Evolutionary conservation across 2,113 vertebrate genomes (phyloP), one percentile per base, ranked within the genome.

Genomic region (Centrocercus urophasianus): DNA sequence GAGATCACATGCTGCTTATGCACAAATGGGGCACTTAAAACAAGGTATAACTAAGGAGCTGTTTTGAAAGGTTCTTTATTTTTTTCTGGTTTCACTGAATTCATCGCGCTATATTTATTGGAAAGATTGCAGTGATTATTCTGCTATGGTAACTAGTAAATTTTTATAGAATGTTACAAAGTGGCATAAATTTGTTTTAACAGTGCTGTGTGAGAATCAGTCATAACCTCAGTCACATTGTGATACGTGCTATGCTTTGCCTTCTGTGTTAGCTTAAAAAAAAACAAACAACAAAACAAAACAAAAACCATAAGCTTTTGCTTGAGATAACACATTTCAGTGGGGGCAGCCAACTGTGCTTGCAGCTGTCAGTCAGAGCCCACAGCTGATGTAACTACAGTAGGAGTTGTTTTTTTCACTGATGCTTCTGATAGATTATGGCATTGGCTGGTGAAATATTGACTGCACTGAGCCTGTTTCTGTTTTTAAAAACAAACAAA

Each of bases 231-330:
- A 56, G 52, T 82, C 0, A 0, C 67, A 75, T 84, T 84, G 57
- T 10, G 28, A 24, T 57, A 25, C 0, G 0, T 38, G 70, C 73
- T 0, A 0, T 11, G 17, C 28, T 69, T 82, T 11, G 45, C 59
- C 36, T 65, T 65, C 63, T 89, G 36, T 73, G 27, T 24, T 61
- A 43, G 67, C 43, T 79, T 78, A 64, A 79, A 78, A 82, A 14
- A 30, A 56, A 25, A 24, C 36, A 8, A 36, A 36, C 36, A 36
- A 36, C 38, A 38, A 38, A 38, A 38, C 38, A 25, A 7, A 5
- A 56, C 13, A 14, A 52, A 52, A 52, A 27, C 13, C 50, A 10
- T n/a, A 70, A 94, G 64, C n/a, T 91, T 93, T 73, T 89, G 52
- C 52, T 38, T 71, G 57, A 91, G 57, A 34, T 34, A 2, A 21